Percentiles rank a stretch among this genome's conserved stretches.
phyloP scores from a whole-genome alignment of 2,888 invertebrate genomes.

The Ectropis crepuscularia region DNA sequence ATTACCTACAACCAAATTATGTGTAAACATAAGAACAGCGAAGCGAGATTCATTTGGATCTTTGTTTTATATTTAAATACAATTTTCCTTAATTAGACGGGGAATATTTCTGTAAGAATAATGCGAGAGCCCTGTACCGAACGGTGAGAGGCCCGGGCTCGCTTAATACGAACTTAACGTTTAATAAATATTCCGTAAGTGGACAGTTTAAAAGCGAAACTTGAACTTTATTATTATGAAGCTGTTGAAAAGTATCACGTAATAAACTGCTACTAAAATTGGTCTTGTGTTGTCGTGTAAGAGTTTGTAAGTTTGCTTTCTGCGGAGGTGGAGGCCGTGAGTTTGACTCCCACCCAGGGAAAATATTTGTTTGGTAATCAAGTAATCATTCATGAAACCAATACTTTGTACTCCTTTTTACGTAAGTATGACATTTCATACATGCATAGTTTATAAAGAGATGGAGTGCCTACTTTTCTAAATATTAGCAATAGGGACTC shows the following conservation, averaged over 20 bases:
- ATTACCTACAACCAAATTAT: conserved; percentile 45
- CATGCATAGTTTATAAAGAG: too few relatives aligned
- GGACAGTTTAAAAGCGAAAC: conserved; percentile 45
- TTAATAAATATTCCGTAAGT: conserved; percentile 52
- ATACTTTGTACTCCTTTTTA: too few relatives aligned
- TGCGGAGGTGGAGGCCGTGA: too few relatives aligned
- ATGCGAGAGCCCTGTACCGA: conserved; percentile 48
- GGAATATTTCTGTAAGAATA: conserved; percentile 69
- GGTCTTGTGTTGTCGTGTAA: too few relatives aligned
- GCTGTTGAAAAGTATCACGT: conserved; percentile 39
- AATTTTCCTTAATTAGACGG: conserved; percentile 70
- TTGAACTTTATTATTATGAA: conserved; percentile 43
- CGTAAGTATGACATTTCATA: too few relatives aligned
- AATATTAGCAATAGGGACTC: too few relatives aligned
- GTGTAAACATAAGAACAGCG: conserved; percentile 56
- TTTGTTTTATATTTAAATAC: conserved; percentile 70
- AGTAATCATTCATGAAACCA: too few relatives aligned
- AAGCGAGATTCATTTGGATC: conserved; percentile 54
- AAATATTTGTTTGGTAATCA: too few relatives aligned
- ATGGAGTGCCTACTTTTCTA: too few relatives aligned
- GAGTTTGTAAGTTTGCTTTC: too few relatives aligned
- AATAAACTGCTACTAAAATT: conserved; percentile 32
- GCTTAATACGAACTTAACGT: conserved; percentile 45
- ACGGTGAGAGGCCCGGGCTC: conserved; percentile 33
- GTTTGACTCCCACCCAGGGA: too few relatives aligned